Base-by-base conservation (phyloP, 2,888 invertebrate genomes). In the Biston betularia region DNA sequence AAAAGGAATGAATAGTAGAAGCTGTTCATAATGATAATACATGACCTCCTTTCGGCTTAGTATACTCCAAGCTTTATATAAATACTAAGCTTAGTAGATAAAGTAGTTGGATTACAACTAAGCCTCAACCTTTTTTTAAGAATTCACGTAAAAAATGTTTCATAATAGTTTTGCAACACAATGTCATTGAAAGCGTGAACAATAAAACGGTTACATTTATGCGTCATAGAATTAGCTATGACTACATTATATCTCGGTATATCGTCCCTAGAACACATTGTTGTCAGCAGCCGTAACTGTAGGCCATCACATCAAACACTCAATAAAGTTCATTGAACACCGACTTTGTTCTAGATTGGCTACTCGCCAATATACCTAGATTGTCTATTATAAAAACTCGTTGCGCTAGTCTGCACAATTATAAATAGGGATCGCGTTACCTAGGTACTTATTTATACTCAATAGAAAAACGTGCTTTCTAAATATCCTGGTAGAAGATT, bases 321-420 rank as follows among this genome's bases (percentile, higher is more conserved):
- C 65, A 54, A 56, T 52, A 33, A 58, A 58, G 66, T 66, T 71
- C 70, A 70, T 65, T 71, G 70, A 66, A 71, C 67, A 63, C 48
- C 55, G 63, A 66, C 61, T 58, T 66, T 54, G 65, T 56, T 24
- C 63, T 66, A 66, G 63, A 69, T 63, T 70, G 68, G 66, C 68
- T n/a, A 12, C 40, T 44, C 38, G 64, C 67, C 70, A 68, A 50
- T 57, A 50, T 57, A 48, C 49, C 61, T 68, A 68, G 54, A 60
- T 55, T 54, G 64, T 59, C 68, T 55, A 68, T 54, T 61, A 70
- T 24, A 69, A 63, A 57, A 65, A 66, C 58, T 45, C 44, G 42
- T 46, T 40, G 40, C 42, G 54, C 40, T 45, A 55, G 24, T 38
- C 63, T 49, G 60, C 60, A 48, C 54, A 53, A 55, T 63, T 63